Conservation (phyloP, 2,113 vertebrate species). For the Hippolais icterina region DNA sequence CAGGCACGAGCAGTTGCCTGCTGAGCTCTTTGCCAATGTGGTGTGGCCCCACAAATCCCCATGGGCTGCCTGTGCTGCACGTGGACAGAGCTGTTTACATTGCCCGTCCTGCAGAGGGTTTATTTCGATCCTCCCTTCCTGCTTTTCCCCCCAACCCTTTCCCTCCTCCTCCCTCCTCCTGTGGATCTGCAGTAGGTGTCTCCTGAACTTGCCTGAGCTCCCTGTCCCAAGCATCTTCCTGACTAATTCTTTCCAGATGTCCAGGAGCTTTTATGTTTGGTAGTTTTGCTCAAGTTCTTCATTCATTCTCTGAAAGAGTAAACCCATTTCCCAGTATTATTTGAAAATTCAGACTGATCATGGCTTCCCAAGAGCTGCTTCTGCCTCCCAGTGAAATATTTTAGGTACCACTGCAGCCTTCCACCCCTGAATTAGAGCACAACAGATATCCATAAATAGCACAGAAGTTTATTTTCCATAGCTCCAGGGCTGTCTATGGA, state of each 20-base stretch:
- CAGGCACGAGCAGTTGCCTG: not conserved
- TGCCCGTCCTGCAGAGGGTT: not conserved
- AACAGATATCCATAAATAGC: not conserved
- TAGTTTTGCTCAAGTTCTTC: not conserved
- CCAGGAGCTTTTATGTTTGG: not conserved
- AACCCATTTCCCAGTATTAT: not conserved
- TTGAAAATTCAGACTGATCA: not conserved
- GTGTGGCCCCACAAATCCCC: not conserved
- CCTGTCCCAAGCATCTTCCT: constrained; percentile 35
- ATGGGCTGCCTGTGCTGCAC: fast-evolving
- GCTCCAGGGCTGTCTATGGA: not conserved
- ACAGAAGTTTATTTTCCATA: not conserved
- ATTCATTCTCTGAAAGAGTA: not conserved
- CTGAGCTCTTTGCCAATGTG: fast-evolving
- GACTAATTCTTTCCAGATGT: constrained; percentile 57
- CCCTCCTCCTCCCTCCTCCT: constrained; percentile 6
- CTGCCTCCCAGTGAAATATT: not conserved
- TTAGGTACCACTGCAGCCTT: not conserved
- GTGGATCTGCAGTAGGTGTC: constrained; percentile 48
- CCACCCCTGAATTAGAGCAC: not conserved
- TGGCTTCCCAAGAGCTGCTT: not conserved
- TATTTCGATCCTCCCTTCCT: constrained; percentile 30
- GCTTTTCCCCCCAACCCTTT: constrained; percentile 27
- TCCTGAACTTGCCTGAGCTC: constrained; percentile 53
- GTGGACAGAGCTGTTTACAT: not conserved